Base-by-base conservation (phyloP, 2,888 invertebrate genomes). In the Orchesella flavescens region DNA sequence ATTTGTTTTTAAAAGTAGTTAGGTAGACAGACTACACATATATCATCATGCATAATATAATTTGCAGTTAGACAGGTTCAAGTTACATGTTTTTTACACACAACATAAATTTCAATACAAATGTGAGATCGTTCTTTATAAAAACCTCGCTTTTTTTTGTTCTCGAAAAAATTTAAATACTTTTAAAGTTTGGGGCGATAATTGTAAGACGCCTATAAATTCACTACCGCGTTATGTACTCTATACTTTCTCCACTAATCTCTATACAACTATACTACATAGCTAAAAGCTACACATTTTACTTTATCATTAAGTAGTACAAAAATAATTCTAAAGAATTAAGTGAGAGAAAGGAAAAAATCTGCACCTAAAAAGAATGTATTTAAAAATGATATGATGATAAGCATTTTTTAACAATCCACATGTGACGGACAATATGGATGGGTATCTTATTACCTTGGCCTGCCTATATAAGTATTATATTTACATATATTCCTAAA, bases 241-340 rank as follows among this genome's bases (percentile, higher is more conserved):
- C 2, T 34, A 7, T 34, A 34, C 2, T 34, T 7, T 34, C 34
- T 34, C 2, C 34, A 34, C 34, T 34, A 34, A 34, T 34, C n/a
- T 55, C 5, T n/a, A 55, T 55, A 15, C 5, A 15, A 15, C 5
- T 55, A 12, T 55, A 23, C 61, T 61, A 21, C 21, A 21, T 19
- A 23, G 61, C 9, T 61, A 61, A n/a, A n/a, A 63, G 63, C 24
- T 63, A 57, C 57, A n/a, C 15, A 46, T 46, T 53, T 53, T 53
- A 53, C 53, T 13, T 34, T 34, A 5, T 57, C 19, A 1, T 15
- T 57, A 34, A 53, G 34, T 13, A 44, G 66, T 68, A 68, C 19
- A 68, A 68, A 68, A 68, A 68, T 68, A 68, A 68, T 46, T 68
- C 24, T 68, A n/a, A 46, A n/a, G 66, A 23, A 43, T 12, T 34